Base-by-base conservation (phyloP, 2,888 invertebrate genomes). In the Odiellus spinosus region DNA sequence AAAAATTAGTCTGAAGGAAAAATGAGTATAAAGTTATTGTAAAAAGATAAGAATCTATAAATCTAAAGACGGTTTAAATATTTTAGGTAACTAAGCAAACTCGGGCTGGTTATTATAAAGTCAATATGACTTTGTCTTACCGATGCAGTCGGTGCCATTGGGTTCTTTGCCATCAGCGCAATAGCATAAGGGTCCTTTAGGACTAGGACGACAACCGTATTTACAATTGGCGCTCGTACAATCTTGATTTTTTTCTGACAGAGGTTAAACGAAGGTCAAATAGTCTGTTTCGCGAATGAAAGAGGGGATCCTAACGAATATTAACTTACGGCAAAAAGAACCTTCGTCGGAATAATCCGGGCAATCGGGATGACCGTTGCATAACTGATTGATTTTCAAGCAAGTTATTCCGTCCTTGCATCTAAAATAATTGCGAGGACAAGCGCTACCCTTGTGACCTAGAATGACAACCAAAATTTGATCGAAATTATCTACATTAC, bases 261-360 rank as follows among this genome's bases (percentile, higher is more conserved):
- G 26, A 8, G 26, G 26, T 26, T 8, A 26, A 26, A 26, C 8
- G 8, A 8, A 26, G 26, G 26, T 26, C 26, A 26, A 6, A 6
- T 26, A 4, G 26, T 6, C 5, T 26, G 5, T 8, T 26, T 26
- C 26, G 8, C 57, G 34, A 46, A 47, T 47, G 46, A 41, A 46
- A 47, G 15, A 38, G 19, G 35, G 18, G 15, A n/a, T 35, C 14
- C 3, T 2, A 35, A 35, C 11, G 35, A 26, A 17, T 2, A 1
- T n/a, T 33, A 48, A 61, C 64, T 72, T 73, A 66, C 74, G 67
- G 64, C 81, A 81, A 62, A 76, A 73, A 57, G 73, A 71, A 67
- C 76, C 78, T 54, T 83, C 82, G 66, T 83, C 83, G 56, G 75
- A 75, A 56, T 71, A 73, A 64, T 80, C 77, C 40, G 72, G 68